Evolutionary conservation across 2,888 invertebrate species (phyloP), one percentile per base, ranked within the genome.

Genomic region (Epinotia bilunana): DNA sequence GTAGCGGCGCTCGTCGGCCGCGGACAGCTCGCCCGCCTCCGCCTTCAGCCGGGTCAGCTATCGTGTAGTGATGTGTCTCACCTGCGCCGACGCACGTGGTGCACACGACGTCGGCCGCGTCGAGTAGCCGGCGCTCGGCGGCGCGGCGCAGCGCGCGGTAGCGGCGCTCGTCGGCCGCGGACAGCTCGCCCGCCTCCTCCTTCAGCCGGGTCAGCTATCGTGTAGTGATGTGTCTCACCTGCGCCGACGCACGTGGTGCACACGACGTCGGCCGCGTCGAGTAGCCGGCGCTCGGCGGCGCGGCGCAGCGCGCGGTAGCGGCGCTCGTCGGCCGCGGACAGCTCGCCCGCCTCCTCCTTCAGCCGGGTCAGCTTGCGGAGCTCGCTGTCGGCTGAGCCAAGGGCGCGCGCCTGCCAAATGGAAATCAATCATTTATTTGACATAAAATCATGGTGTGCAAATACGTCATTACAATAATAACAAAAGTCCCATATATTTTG

Each of bases 301-400:
- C 98, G 97, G 80, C 99, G 98, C 80, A 99, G 89, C 78, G 97
- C 96, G 0, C 99, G 95, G 86, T 99, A 99, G 0, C 99, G 95
- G 79, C 99, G 97, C 88, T 99, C 99, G 89, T 99, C 99, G 0
- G 97, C 97, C 0, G 98, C 98, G 5, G 99, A 98, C 76, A 99
- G 91, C 87, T 99, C 99, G 0, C 99, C 99, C 0, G 99, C 99
- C 89, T 99, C 99, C 87, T 99, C 99, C 89, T 99, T 99, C 60
- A 99, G 91, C 83, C 99, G 97, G 82, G 99, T 99, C 76, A 99
- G 94, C 82, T 99, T 99, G 81, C 98, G 96, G 63, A 99, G 94
- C 87, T 99, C 99, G 72, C 93, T 90, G 12, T 97, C 97, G 77
- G 98, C 97, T 63, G 97, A 97, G 75, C 99, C 98, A 95, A 99